These are phyloP conservation scores for Hetaerina americana DNA, from an alignment of 1,140 invertebrate genomes.

Conservation along the genomic window DNA sequence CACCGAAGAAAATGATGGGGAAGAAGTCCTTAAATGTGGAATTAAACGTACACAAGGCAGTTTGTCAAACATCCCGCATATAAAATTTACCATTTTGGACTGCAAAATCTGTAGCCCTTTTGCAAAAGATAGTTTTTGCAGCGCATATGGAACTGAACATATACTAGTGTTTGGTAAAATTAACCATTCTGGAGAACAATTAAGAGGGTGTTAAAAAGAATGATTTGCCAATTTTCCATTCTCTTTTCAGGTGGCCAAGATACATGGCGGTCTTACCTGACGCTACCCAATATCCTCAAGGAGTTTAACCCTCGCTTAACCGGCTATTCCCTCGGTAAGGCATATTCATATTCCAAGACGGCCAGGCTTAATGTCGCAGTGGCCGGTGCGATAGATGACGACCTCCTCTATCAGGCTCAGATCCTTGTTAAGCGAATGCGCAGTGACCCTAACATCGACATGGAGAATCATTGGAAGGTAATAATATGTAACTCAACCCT, in stretches of 20 bases:
- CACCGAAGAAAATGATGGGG: too few relatives aligned
- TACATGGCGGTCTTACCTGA: slow-evolving; percentile 51
- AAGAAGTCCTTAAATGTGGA: too few relatives aligned
- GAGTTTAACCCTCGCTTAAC: slow-evolving; percentile 22
- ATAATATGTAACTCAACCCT: background rate
- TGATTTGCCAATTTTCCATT: too few relatives aligned
- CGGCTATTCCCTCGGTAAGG: slow-evolving; percentile 10
- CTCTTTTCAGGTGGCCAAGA: slow-evolving; percentile 51
- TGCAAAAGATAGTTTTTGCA: too few relatives aligned
- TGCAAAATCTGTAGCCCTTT: too few relatives aligned
- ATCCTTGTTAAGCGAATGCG: slow-evolving; percentile 24
- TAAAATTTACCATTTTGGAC: too few relatives aligned
- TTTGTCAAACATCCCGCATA: too few relatives aligned
- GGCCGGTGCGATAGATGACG: slow-evolving; percentile 7
- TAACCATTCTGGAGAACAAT: too few relatives aligned
- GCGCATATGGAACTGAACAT: too few relatives aligned
- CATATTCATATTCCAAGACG: background rate
- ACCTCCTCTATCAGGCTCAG: slow-evolving; percentile 24
- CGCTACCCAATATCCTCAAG: slow-evolving; percentile 57
- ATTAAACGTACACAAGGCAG: too few relatives aligned
- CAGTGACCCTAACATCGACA: slow-evolving; percentile 18
- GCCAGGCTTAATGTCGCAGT: slow-evolving; percentile 10
- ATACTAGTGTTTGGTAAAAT: too few relatives aligned
- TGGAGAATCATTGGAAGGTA: slow-evolving; percentile 27
- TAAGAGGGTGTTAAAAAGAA: too few relatives aligned